A percentile compares a stretch with the other conserved stretches of the same genome.
phyloP scores from a whole-genome alignment of 1,140 invertebrate genomes.

The Hyphantria cunea region DNA sequence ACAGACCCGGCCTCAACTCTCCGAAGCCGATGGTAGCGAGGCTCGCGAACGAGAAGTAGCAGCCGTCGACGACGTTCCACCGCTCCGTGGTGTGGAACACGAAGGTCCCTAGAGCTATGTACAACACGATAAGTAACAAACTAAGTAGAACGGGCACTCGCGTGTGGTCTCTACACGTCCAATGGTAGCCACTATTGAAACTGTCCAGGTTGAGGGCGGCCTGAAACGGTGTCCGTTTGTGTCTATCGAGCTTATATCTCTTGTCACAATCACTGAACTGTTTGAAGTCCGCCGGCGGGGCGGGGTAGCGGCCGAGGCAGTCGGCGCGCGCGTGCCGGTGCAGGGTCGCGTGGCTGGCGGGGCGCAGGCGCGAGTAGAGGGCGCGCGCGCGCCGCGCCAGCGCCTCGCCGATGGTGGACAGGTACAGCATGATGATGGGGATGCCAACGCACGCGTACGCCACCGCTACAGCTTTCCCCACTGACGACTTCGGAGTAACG shows the following conservation, averaged over 20 bases:
- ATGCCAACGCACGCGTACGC: slow-evolving; percentile 95
- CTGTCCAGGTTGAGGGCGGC: slow-evolving; percentile 67
- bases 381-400: slow-evolving; percentile 81
- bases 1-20: slow-evolving; percentile 88
- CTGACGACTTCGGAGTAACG: slow-evolving; percentile 94
- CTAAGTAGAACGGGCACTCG: slow-evolving; percentile 94
- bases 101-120: slow-evolving; percentile 95
- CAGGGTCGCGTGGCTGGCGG: neutral
- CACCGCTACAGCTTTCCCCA: slow-evolving; percentile 90
- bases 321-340: slow-evolving; percentile 43
- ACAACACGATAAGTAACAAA: slow-evolving; percentile 93
- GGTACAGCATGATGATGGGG: slow-evolving; percentile 87
- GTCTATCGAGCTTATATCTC: slow-evolving; percentile 48
- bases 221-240: slow-evolving; percentile 64
- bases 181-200: slow-evolving; percentile 67
- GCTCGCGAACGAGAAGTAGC: slow-evolving; percentile 97
- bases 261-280: slow-evolving; percentile 48
- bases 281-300: slow-evolving; percentile 38
- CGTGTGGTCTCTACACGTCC: slow-evolving; percentile 81
- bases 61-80: slow-evolving; percentile 95
- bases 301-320: slow-evolving; percentile 38
- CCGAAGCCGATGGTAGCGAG: slow-evolving; percentile 95
- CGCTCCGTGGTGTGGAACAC: slow-evolving; percentile 95
- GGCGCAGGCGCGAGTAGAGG: slow-evolving; percentile 60
- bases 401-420: slow-evolving; percentile 90